Base-by-base conservation (phyloP, 2,888 invertebrate genomes). In the Chydorus sphaericus region DNA sequence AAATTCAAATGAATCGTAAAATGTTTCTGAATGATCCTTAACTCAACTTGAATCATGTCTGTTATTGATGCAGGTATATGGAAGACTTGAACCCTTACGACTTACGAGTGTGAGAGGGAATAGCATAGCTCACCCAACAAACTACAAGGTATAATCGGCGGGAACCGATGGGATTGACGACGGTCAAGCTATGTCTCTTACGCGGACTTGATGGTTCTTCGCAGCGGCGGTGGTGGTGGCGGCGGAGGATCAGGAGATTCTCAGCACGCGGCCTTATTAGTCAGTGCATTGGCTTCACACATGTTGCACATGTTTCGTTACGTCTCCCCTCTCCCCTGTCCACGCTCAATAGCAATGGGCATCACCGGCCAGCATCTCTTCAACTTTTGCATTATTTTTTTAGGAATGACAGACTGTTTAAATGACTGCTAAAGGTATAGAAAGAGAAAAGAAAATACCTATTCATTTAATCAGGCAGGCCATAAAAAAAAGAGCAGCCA, bases 1-100 rank as follows among this genome's bases (percentile, higher is more conserved):
- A n/a, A n/a, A n/a, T n/a, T n/a, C n/a, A n/a, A n/a, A n/a, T n/a
- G n/a, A n/a, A n/a, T n/a, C n/a, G n/a, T n/a, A n/a, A n/a, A n/a
- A n/a, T n/a, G n/a, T n/a, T n/a, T n/a, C n/a, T n/a, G n/a, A n/a
- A n/a, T n/a, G n/a, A n/a, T n/a, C n/a, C n/a, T n/a, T n/a, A n/a
- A n/a, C n/a, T n/a, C n/a, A n/a, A n/a, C n/a, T n/a, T n/a, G n/a
- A n/a, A n/a, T n/a, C n/a, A n/a, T n/a, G n/a, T n/a, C n/a, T n/a
- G n/a, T n/a, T n/a, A n/a, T n/a, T n/a, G n/a, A n/a, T n/a, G n/a
- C n/a, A n/a, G 97, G 73, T 98, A 98, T 71, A 97, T 97, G 92
- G 98, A 97, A 72, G 98, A 96, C 74, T 75, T 98, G 61, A 98
- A 98, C 69, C 93, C 96, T 18, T n/a, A n/a, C n/a, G n/a, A n/a